These are phyloP conservation scores for Chamaedrilus cognettii DNA, from an alignment of 2,888 invertebrate genomes.

Conservation along the genomic window DNA sequence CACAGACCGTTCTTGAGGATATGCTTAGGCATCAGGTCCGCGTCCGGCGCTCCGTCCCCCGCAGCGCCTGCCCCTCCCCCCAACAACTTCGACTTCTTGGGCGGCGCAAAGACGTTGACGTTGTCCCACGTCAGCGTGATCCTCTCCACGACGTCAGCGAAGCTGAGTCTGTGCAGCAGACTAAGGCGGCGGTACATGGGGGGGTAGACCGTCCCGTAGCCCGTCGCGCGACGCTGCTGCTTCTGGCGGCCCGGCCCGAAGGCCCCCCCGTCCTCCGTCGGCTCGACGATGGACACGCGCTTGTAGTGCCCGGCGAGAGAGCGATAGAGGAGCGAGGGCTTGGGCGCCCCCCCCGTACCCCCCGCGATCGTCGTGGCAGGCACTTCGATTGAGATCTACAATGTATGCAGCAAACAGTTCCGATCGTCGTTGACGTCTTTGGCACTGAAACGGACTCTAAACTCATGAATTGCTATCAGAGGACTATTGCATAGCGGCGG, in stretches of 20 bases:
- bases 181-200: conserved; percentile 24
- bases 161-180: conserved; percentile 24
- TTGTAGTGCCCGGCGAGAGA: conserved; percentile 1
- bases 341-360: neutral
- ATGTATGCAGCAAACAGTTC: too few relatives aligned
- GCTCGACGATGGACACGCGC: conserved; percentile 4
- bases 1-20: conserved; percentile 18
- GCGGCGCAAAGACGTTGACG: conserved; percentile 21
- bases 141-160: conserved; percentile 25
- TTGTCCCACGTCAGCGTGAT: conserved; percentile 28
- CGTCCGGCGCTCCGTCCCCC: neutral
- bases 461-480: too few relatives aligned
- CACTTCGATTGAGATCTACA: neutral
- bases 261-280: neutral
- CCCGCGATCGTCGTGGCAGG: neutral
- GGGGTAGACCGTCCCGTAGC: conserved; percentile 24
- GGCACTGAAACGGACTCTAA: too few relatives aligned
- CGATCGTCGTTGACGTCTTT: too few relatives aligned
- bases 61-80: neutral
- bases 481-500: too few relatives aligned
- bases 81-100: conserved; percentile 6
- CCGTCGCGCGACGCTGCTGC: neutral
- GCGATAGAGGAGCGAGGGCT: neutral
- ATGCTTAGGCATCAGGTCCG: conserved; percentile 11
- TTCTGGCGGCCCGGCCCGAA: neutral